These are phyloP conservation scores for Rhinoderma darwinii DNA, from an alignment of 2,113 vertebrate genomes.

Conservation along the genomic window DNA sequence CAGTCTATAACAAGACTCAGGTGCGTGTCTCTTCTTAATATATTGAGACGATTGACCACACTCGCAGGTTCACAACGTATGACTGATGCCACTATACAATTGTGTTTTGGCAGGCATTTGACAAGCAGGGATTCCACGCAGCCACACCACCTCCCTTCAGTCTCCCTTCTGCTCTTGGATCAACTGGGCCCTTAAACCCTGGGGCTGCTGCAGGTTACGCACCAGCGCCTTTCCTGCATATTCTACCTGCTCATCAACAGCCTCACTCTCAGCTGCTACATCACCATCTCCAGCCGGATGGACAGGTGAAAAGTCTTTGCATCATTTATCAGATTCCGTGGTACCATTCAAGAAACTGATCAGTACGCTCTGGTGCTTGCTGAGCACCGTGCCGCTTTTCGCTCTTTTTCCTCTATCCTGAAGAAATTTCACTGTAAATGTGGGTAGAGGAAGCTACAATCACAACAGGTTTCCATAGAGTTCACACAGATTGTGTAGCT, in stretches of 20 bases:
- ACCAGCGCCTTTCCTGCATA: conserved; percentile 89
- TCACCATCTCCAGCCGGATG: conserved; percentile 81
- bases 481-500: no score
- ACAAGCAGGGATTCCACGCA: conserved; percentile 97
- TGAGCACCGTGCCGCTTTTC: neutral
- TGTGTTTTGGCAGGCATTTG: conserved; percentile 80
- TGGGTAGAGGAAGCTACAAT: no score
- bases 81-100: neutral
- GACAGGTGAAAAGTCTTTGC: conserved; percentile 71
- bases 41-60: neutral
- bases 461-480: no score
- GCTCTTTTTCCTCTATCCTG: neutral
- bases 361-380: neutral
- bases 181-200: conserved; percentile 87
- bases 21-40: conserved; percentile 67
- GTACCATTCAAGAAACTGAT: neutral
- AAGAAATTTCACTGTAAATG: no score
- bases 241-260: conserved; percentile 94
- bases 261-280: conserved; percentile 94
- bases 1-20: conserved; percentile 95
- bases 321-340: no score
- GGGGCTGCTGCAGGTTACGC: conserved; percentile 88
- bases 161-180: conserved; percentile 91
- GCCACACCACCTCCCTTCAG: conserved; percentile 92
- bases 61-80: neutral